A percentile compares a stretch with the other conserved stretches of the same genome.
Evolutionary conservation across 2,113 vertebrate species (phyloP).

Genomic region (Odobenus rosmarus): DNA sequence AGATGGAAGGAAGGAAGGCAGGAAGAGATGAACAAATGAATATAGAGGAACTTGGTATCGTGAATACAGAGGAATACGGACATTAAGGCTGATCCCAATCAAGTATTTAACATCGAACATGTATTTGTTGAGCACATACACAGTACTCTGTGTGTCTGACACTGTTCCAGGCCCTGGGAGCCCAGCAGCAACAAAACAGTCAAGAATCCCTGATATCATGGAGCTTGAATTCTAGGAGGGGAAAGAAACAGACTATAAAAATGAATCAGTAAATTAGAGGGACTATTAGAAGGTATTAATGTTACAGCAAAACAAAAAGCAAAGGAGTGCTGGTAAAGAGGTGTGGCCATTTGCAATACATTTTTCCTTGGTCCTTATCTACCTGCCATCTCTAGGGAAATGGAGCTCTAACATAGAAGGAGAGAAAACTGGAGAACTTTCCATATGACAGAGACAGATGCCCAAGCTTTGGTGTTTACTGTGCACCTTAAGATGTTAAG

Average conservation of each 20-base stretch:
- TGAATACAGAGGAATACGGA: background rate
- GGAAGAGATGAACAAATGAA: background rate
- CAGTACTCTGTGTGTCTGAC: background rate
- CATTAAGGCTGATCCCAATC: background rate
- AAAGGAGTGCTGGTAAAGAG: rapidly evolving
- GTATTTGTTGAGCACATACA: rapidly evolving
- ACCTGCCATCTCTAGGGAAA: background rate
- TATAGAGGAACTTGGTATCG: background rate
- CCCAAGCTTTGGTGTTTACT: background rate
- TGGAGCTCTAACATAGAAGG: background rate
- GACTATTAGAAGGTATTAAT: background rate
- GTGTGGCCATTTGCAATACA: background rate
- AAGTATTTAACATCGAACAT: too few species aligned
- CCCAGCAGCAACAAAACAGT: background rate
- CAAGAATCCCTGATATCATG: background rate
- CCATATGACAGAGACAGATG: too few species aligned
- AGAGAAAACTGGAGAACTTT: background rate
- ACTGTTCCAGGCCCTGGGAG: background rate
- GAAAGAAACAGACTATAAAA: background rate
- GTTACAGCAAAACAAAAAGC: background rate
- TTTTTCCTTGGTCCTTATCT: background rate
- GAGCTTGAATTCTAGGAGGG: background rate
- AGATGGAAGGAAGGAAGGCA: background rate
- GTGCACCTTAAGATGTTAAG: background rate
- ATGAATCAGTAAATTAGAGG: background rate